Conservation (phyloP, 2,113 vertebrate genomes). For the Choloepus hoffmanni region DNA sequence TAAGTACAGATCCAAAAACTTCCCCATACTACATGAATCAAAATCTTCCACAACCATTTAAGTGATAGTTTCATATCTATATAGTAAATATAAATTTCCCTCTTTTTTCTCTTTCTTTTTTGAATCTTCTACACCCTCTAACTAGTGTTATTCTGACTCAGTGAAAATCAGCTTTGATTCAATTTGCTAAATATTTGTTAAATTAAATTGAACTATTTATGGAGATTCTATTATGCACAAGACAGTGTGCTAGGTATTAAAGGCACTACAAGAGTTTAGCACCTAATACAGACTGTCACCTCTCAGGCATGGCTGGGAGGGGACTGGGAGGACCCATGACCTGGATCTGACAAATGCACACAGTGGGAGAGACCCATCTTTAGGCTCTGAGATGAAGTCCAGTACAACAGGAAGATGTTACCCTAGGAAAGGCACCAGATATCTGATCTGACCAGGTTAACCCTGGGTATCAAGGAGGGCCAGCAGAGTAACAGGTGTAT, state of each 20-base stretch:
- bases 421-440: background rate
- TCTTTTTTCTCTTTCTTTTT: conserved; percentile 5
- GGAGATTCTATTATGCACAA: background rate
- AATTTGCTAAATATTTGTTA: background rate
- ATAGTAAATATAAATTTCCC: background rate
- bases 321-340: background rate
- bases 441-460: too few species aligned
- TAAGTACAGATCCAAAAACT: background rate
- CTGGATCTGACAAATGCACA: background rate
- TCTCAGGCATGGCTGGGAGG: background rate
- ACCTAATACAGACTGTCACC: background rate
- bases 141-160: background rate
- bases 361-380: background rate
- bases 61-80: background rate
- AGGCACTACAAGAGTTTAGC: background rate
- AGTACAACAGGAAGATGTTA: background rate
- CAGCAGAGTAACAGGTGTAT: background rate
- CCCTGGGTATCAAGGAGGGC: background rate
- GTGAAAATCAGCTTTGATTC: background rate
- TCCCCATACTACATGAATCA: background rate
- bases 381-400: background rate
- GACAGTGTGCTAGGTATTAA: background rate
- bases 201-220: background rate
- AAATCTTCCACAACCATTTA: background rate
- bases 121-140: background rate